phyloP scores from a whole-genome alignment of 2,113 vertebrate genomes.

The Vanacampus margaritifer region DNA sequence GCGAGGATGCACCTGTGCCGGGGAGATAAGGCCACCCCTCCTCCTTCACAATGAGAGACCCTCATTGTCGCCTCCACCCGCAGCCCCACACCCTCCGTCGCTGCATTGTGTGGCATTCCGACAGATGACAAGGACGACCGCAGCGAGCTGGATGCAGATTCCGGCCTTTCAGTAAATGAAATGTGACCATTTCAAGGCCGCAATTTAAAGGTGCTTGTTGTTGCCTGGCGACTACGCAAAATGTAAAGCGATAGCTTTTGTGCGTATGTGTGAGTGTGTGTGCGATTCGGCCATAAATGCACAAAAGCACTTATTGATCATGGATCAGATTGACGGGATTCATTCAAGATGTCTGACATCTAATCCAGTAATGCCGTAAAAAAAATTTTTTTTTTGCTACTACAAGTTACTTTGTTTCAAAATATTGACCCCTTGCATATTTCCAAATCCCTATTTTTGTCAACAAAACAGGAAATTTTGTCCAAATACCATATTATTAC shows the following conservation, averaged over 20 bases:
- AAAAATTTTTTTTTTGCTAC: too few relatives aligned
- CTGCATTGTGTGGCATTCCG: slow-evolving; percentile 77
- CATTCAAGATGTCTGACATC: not conserved
- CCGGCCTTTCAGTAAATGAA: slow-evolving; percentile 20
- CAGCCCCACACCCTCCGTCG: not conserved
- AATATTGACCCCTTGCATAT: too few relatives aligned
- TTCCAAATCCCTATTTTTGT: too few relatives aligned
- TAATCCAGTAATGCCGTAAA: too few relatives aligned
- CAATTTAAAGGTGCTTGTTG: slow-evolving; percentile 15
- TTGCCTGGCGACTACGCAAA: not conserved
- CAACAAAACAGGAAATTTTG: too few relatives aligned
- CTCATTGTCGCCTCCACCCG: slow-evolving; percentile 70
- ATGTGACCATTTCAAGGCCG: not conserved
- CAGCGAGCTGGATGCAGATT: slow-evolving; percentile 19
- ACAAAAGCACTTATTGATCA: slow-evolving; percentile 25
- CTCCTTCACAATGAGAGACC: slow-evolving; percentile 53
- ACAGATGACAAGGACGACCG: slow-evolving; percentile 63
- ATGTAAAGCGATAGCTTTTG: slow-evolving; percentile 4
- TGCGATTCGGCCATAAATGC: not conserved
- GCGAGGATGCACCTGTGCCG: slow-evolving; percentile 78
- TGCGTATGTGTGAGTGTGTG: not conserved
- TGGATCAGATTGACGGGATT: slow-evolving; percentile 12
- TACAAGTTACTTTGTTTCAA: too few relatives aligned
- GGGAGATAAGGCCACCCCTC: slow-evolving; percentile 70
- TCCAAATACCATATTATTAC: too few relatives aligned